Base-by-base conservation (phyloP, 2,888 invertebrate genomes). In the Druceiella hillmani region DNA sequence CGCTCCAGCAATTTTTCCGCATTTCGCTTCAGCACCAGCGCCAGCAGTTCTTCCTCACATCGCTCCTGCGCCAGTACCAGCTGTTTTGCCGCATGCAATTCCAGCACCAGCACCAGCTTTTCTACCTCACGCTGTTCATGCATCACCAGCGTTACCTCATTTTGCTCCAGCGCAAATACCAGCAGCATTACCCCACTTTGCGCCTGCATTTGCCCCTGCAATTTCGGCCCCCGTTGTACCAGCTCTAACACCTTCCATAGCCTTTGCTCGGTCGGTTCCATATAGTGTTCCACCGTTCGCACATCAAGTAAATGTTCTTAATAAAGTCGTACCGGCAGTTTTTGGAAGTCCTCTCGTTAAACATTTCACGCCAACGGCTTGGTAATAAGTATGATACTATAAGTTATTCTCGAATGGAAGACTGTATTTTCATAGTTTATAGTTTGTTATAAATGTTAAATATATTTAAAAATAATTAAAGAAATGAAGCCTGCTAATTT, bases 221-320 rank as follows among this genome's bases (percentile, higher is more conserved):
- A 16, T 6, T 7, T 48, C 52, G 5, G 53, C 54, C 0, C 54
- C 57, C 12, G 41, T 43, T 1, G 46, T 47, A 10, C 46, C 52
- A 7, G 42, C 39, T 2, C 30, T 17, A 15, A 25, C 37, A 3
- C 31, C 33, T n/a, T 26, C 25, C n/a, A 29, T 46, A 7, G 38
- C 60, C 3, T 68, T 66, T 43, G 47, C 43, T 38, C 57, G 50
- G 41, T 59, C 66, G 9, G 57, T 67, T 22, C 72, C 72, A 1
- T 66, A 65, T 43, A 67, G 65, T 44, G 50, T 68, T 17, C 58
- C 64, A 24, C 70, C 71, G 7, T 64, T 63, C 46, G 62, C 65
- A 6, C 65, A 63, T 4, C 66, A 68, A 51, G 56, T 71, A 34
- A 70, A 64, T 50, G 58, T 66, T 6, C 71, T 65, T 43, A 64